A percentile compares a stretch with the other conserved stretches of the same genome.
Conservation (phyloP, 2,888 invertebrate species). For the Troides oblongomaculatus region DNA sequence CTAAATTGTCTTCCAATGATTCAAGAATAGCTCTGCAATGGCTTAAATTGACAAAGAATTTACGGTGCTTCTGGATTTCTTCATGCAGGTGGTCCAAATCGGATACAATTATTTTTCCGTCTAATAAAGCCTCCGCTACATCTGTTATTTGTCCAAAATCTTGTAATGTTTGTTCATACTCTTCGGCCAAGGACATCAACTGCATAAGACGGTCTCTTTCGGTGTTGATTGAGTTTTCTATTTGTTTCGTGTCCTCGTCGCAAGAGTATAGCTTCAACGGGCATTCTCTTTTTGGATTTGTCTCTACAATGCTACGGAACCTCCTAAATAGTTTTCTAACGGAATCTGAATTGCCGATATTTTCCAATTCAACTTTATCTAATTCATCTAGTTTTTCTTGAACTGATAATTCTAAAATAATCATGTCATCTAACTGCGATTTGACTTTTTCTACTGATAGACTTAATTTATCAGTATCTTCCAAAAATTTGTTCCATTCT, state of each 20-base stretch:
- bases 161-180: constrained; percentile 92
- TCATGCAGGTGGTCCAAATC: constrained; percentile 90
- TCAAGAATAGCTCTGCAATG: constrained; percentile 93
- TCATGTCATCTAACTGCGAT: constrained; percentile 76
- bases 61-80: constrained; percentile 93
- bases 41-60: constrained; percentile 93
- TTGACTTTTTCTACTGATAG: constrained; percentile 73
- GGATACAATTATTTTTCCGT: constrained; percentile 87
- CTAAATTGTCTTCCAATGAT: constrained; percentile 90
- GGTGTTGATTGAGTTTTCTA: constrained; percentile 84
- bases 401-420: constrained; percentile 83
- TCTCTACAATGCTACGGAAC: constrained; percentile 82
- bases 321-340: constrained; percentile 82
- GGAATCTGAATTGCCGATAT: constrained; percentile 81
- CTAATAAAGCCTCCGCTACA: constrained; percentile 89
- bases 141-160: constrained; percentile 93
- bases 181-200: constrained; percentile 87
- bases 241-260: constrained; percentile 84
- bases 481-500: constrained; percentile 86
- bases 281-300: constrained; percentile 85
- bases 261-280: constrained; percentile 83
- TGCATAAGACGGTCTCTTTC: constrained; percentile 89
- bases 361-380: constrained; percentile 84
- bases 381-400: constrained; percentile 84
- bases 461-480: constrained; percentile 81